phyloP scores from a whole-genome alignment of 2,113 vertebrate species.

The Lepisosteus oculatus region DNA sequence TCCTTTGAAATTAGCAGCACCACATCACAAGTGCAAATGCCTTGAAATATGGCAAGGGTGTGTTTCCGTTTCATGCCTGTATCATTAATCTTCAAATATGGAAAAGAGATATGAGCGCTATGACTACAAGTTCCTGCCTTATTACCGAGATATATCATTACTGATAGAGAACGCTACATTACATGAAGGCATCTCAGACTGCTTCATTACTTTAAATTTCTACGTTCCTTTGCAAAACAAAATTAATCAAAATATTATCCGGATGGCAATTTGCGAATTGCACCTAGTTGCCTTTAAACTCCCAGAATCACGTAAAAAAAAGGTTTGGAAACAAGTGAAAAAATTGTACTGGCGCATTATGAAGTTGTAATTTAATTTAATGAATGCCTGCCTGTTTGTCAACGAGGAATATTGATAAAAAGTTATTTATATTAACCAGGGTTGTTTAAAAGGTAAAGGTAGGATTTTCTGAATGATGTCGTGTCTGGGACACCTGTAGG shows the following conservation, averaged over 20 bases:
- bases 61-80: slow-evolving; percentile 19
- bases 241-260: not conserved
- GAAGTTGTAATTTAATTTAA: too few relatives aligned
- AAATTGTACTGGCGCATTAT: not conserved
- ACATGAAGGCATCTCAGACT: not conserved
- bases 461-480: too few relatives aligned
- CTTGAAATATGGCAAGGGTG: slow-evolving; percentile 26
- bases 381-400: too few relatives aligned
- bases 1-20: not conserved
- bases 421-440: too few relatives aligned
- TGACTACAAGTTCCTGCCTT: not conserved
- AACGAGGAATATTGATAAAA: too few relatives aligned
- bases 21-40: slow-evolving; percentile 14
- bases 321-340: not conserved
- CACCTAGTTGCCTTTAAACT: not conserved
- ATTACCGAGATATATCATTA: not conserved
- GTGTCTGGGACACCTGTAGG: too few relatives aligned
- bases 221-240: not conserved
- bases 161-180: not conserved
- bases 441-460: too few relatives aligned
- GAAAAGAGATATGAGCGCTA: not conserved
- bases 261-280: not conserved
- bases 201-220: not conserved
- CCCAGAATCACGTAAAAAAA: not conserved
- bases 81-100: slow-evolving; percentile 1